Evolutionary conservation across 1,140 invertebrate species (phyloP), one percentile per base, ranked within the genome.

Genomic region (Nasonia vitripennis): DNA sequence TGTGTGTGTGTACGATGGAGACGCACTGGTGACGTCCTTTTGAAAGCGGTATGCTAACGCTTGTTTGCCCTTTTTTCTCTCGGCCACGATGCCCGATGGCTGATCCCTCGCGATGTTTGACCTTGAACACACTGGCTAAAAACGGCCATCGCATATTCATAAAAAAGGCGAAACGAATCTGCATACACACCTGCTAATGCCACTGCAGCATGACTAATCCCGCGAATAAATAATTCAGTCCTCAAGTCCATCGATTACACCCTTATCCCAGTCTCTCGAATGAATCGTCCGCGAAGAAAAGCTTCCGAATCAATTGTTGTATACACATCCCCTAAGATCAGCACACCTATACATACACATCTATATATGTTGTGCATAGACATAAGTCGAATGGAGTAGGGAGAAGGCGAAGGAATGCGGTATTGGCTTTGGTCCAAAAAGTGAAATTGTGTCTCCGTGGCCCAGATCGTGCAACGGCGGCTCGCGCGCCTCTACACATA

Each of bases 371-470:
- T 51, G n/a, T 62, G 7, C 7, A 62, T 62, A 62, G 3, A 62
- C 17, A 6, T 62, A n/a, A 62, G 55, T 20, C 55, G 55, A 20
- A 62, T 62, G 7, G 17, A 62, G 55, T 62, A 62, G 55, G 55
- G 20, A n/a, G 55, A 62, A 45, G 85, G 87, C 86, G 86, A 88
- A 85, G 87, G 83, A 90, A 91, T 91, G 90, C 90, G 90, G 90
- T 87, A 90, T 87, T 91, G 90, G 90, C 88, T 10, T n/a, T 12
- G 10, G 10, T 89, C 90, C 90, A 91, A 90, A 91, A 91, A 91
- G 88, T 90, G 77, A 88, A 89, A 91, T 90, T 88, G 86, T 89
- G 87, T 89, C 89, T 86, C 37, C 41, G 78, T 81, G 86, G 78
- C 71, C 86, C 84, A 87, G 83, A 86, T 90, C 83, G 78, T 37